Evolutionary conservation across 2,888 invertebrate species (phyloP).

Genomic region (Pyrrhia umbra): DNA sequence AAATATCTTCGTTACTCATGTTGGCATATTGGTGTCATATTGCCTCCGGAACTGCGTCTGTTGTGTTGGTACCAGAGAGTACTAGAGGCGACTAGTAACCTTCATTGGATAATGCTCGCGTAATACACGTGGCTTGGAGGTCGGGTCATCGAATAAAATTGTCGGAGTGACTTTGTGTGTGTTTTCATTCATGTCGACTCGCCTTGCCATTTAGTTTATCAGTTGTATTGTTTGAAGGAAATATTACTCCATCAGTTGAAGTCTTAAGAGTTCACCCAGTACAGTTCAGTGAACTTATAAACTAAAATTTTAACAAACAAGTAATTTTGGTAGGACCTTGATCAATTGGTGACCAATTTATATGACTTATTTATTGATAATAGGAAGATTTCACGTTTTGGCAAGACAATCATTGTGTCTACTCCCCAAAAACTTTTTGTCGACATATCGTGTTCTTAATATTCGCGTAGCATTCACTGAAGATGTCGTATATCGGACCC

Average conservation of each 20-base stretch:
- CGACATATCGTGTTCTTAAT: slow-evolving; percentile 25
- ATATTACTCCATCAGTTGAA: slow-evolving; percentile 31
- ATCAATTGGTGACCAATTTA: background rate
- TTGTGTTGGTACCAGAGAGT: slow-evolving; percentile 59
- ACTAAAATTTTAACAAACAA: slow-evolving; percentile 20
- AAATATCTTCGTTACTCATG: slow-evolving; percentile 43
- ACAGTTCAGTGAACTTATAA: slow-evolving; percentile 40
- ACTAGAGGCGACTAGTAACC: slow-evolving; percentile 67
- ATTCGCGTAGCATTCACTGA: slow-evolving; percentile 15
- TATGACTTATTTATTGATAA: no score
- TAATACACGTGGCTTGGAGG: slow-evolving; percentile 55
- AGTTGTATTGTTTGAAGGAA: background rate
- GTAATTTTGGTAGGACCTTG: slow-evolving; percentile 2
- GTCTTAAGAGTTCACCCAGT: slow-evolving; percentile 9
- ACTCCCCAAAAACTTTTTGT: background rate
- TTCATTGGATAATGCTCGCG: slow-evolving; percentile 65
- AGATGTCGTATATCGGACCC: slow-evolving; percentile 25
- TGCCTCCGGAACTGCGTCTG: slow-evolving; percentile 49
- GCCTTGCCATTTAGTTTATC: background rate
- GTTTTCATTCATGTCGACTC: slow-evolving; percentile 50
- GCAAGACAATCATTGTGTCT: background rate
- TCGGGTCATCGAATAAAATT: slow-evolving; percentile 52
- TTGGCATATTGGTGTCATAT: slow-evolving; percentile 47
- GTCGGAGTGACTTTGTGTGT: slow-evolving; percentile 31
- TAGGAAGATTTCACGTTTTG: background rate